These are phyloP conservation scores for Leptinotarsa defecta DNA, from an alignment of 1,140 invertebrate genomes.

Conservation along the genomic window DNA sequence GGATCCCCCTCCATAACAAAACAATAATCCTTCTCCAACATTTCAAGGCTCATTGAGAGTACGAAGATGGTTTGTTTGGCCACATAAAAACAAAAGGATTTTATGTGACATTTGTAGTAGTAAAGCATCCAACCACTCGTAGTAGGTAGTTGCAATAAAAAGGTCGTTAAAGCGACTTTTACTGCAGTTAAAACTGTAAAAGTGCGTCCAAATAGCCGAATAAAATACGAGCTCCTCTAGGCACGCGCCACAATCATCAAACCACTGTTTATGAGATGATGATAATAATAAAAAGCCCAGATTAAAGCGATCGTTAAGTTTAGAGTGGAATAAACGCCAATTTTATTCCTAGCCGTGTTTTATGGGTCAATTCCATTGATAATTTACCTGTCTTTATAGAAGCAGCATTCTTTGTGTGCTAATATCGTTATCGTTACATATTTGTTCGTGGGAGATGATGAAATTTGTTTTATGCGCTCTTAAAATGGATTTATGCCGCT, in stretches of 20 bases:
- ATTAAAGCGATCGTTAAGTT: slow-evolving; percentile 53
- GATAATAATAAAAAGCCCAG: slow-evolving; percentile 53
- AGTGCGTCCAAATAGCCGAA: slow-evolving; percentile 53
- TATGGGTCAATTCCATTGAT: slow-evolving; percentile 40
- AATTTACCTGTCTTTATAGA: slow-evolving; percentile 34
- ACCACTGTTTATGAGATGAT: slow-evolving; percentile 50
- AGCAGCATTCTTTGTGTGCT: slow-evolving; percentile 35
- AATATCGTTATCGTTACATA: slow-evolving; percentile 19
- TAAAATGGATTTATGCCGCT: slow-evolving; percentile 27
- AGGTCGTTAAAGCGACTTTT: slow-evolving; percentile 54
- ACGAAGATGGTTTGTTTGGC: slow-evolving; percentile 6
- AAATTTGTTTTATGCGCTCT: slow-evolving; percentile 28
- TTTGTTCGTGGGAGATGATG: neutral
- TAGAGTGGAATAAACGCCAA: slow-evolving; percentile 54
- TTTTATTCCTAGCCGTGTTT: slow-evolving; percentile 48
- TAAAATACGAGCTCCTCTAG: slow-evolving; percentile 52
- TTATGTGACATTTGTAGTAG: slow-evolving; percentile 47
- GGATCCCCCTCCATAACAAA: too few relatives aligned
- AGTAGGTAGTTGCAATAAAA: slow-evolving; percentile 55
- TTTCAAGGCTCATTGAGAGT: too few relatives aligned
- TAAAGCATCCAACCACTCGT: slow-evolving; percentile 42
- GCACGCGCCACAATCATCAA: slow-evolving; percentile 52
- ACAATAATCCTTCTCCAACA: too few relatives aligned
- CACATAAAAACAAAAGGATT: slow-evolving; percentile 33
- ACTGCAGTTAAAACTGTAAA: slow-evolving; percentile 56